Base-by-base conservation (phyloP, 1,140 invertebrate genomes). In the Eubasilissa regina region DNA sequence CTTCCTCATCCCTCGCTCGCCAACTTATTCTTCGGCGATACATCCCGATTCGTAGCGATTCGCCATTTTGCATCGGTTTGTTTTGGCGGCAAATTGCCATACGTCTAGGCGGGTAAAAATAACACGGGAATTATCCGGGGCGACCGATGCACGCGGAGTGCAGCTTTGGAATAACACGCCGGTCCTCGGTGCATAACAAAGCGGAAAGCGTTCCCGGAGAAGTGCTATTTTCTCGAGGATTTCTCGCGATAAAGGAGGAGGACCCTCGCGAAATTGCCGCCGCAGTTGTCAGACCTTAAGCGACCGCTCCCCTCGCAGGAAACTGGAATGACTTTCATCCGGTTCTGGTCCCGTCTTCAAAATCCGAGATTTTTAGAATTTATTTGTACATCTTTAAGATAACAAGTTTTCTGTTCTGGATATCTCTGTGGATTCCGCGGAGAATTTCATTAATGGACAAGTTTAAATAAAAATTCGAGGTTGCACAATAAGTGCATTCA, bases 71-170 rank as follows among this genome's bases (percentile, higher is more conserved):
- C 19, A 35, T 12, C 10, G 15, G 13, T 17, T 12, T 51, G 48
- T n/a, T 68, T 35, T 45, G 35, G 21, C 21, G n/a, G 21, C 19
- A 45, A 68, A 68, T 68, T 68, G 21, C 64, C 25, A 8, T 68
- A 25, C 64, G 64, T 68, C 64, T 68, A 68, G 43, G 64, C 64
- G 11, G n/a, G 25, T 35, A 68, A 68, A 68, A 68, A 68, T 68
- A 68, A 68, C 25, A 35, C 43, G 12, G 17, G 64, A 68, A 68
- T 68, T 68, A 68, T 68, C 43, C 64, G 12, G n/a, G n/a, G 51
- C 25, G 12, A 53, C 44, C 17, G 10, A 25, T 53, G 35, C 53
- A 75, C 15, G 56, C 47, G 55, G 25, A n/a, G n/a, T n/a, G n/a
- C n/a, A n/a, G n/a, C n/a, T n/a, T 10, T n/a, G 70, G 55, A 55